Percentiles rank a stretch among this genome's conserved stretches.
These are phyloP conservation scores for Bos indicus DNA, from an alignment of 2,113 vertebrate genomes.

Conservation along the genomic window DNA sequence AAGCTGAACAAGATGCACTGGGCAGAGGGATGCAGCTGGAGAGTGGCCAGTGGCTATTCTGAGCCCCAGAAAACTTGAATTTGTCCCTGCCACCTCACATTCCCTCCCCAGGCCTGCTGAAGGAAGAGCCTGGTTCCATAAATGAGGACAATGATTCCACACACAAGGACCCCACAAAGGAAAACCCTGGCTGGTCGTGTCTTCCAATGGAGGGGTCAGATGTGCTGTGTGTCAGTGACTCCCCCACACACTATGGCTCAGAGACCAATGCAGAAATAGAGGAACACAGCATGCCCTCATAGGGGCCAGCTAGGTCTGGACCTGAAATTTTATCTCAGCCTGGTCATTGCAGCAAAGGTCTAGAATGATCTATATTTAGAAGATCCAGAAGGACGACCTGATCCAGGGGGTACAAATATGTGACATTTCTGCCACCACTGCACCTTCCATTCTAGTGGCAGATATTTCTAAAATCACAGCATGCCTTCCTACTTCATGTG, in stretches of 20 bases:
- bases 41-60: background rate
- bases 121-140: background rate
- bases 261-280: background rate
- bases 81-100: background rate
- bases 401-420: background rate
- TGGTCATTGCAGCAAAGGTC: background rate
- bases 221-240: background rate
- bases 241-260: background rate
- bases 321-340: background rate
- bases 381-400: background rate
- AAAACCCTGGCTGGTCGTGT: background rate
- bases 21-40: background rate
- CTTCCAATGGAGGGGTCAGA: background rate
- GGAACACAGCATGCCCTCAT: no score
- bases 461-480: background rate
- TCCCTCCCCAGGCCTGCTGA: background rate
- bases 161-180: background rate
- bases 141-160: background rate
- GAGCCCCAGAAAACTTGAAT: background rate
- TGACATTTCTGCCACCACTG: background rate
- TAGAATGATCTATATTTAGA: background rate
- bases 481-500: background rate
- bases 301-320: background rate
- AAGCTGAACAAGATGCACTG: background rate
- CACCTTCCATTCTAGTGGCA: background rate